These are phyloP conservation scores for Trachymyrmex cornetzi DNA, from an alignment of 1,140 invertebrate genomes.

Conservation along the genomic window DNA sequence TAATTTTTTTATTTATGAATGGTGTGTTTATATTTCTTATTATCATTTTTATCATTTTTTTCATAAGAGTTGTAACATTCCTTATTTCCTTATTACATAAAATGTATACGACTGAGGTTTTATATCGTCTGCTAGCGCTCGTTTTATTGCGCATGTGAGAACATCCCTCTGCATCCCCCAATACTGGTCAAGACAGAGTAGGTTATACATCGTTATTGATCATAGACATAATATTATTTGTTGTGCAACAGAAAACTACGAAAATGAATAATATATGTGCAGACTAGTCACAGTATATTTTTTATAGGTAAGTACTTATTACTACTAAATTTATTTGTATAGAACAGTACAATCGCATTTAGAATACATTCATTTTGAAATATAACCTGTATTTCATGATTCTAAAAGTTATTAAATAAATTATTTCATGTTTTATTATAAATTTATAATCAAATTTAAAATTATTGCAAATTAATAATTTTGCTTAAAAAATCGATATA, in stretches of 20 bases:
- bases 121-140: background rate
- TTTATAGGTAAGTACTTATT: background rate
- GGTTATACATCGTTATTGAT: conserved; percentile 19
- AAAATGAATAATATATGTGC: background rate
- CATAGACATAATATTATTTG: background rate
- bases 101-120: background rate
- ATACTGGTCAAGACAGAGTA: background rate
- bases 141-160: conserved; percentile 20
- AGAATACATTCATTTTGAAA: background rate
- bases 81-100: background rate
- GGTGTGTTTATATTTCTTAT: background rate
- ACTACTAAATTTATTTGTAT: background rate
- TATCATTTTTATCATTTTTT: background rate
- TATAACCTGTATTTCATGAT: conserved; percentile 16
- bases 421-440: background rate
- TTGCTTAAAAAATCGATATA: background rate
- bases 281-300: background rate
- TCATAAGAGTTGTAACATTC: background rate
- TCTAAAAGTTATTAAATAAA: background rate
- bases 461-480: background rate
- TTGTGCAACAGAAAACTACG: background rate
- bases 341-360: background rate
- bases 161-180: background rate
- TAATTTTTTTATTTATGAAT: background rate
- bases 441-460: background rate